Evolutionary conservation across 2,113 vertebrate genomes (phyloP).

Genomic region (Eulacestoma nigropectus): DNA sequence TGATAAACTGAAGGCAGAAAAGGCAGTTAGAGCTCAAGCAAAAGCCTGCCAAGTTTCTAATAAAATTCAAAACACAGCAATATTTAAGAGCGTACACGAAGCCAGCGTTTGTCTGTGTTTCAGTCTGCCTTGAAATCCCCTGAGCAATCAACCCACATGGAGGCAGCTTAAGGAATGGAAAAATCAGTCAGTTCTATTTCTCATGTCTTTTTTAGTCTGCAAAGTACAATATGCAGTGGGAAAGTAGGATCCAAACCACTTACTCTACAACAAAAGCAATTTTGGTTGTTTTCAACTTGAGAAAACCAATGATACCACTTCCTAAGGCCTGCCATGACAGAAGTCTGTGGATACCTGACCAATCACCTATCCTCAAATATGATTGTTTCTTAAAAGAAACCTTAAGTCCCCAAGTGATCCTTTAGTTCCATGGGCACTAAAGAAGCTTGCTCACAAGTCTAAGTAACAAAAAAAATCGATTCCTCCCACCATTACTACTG

Average conservation of each 20-base stretch:
- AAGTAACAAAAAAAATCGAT: not conserved
- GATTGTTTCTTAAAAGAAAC: not conserved
- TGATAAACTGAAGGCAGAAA: slow-evolving; percentile 56
- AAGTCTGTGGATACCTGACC: not conserved
- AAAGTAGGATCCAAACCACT: slow-evolving; percentile 40
- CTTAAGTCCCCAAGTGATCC: not conserved
- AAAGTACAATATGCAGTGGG: slow-evolving; percentile 22
- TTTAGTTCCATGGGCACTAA: not conserved
- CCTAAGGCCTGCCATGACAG: not conserved
- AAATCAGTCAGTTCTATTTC: slow-evolving; percentile 62
- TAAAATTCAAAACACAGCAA: slow-evolving; percentile 64
- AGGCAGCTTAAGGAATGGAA: slow-evolving; percentile 61
- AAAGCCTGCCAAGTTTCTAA: slow-evolving; percentile 64
- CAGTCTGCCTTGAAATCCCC: slow-evolving; percentile 67
- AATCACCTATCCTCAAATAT: not conserved
- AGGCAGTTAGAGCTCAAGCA: slow-evolving; percentile 2
- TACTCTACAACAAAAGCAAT: not conserved
- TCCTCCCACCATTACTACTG: not conserved
- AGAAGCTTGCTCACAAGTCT: not conserved
- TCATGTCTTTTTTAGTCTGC: slow-evolving; percentile 53
- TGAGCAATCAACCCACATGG: slow-evolving; percentile 60
- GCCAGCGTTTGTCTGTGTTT: slow-evolving; percentile 60
- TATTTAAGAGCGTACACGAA: slow-evolving; percentile 40
- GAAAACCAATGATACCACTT: not conserved
- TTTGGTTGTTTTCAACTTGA: not conserved